Conservation (phyloP, 1,140 invertebrate species). For the Diachasma alloeum region DNA sequence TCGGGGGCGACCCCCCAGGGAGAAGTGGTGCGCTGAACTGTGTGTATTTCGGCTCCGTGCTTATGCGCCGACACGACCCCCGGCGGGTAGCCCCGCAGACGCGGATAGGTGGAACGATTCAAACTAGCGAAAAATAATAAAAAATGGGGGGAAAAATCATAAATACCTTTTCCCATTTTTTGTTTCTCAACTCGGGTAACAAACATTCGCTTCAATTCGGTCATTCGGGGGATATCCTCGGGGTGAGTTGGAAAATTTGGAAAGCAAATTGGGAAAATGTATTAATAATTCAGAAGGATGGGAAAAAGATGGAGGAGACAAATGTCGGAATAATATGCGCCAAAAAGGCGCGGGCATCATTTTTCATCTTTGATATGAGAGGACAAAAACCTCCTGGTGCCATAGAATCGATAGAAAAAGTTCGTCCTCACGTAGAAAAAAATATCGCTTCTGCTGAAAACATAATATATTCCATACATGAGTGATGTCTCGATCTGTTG, state of each 20-base stretch:
- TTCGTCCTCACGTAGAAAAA: too few relatives aligned
- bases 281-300: conserved; percentile 4
- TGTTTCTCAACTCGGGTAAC: not conserved
- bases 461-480: too few relatives aligned
- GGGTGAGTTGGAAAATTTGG: not conserved
- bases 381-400: too few relatives aligned
- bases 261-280: not conserved
- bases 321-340: not conserved
- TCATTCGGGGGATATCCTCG: not conserved
- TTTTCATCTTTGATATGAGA: not conserved
- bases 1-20: conserved; percentile 3
- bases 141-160: not conserved
- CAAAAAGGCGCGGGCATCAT: not conserved
- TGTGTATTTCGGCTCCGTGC: conserved; percentile 2
- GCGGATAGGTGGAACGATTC: not conserved
- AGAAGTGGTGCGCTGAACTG: not conserved
- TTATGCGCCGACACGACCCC: conserved; percentile 26
- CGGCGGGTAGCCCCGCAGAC: not conserved
- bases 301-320: not conserved
- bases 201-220: conserved; percentile 21
- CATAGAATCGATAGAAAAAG: too few relatives aligned
- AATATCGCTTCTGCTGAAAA: too few relatives aligned
- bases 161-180: not conserved
- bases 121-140: not conserved
- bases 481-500: too few relatives aligned